Evolutionary conservation across 2,113 vertebrate species (phyloP), one percentile per base, ranked within the genome.

Genomic region (Nesoenas mayeri): DNA sequence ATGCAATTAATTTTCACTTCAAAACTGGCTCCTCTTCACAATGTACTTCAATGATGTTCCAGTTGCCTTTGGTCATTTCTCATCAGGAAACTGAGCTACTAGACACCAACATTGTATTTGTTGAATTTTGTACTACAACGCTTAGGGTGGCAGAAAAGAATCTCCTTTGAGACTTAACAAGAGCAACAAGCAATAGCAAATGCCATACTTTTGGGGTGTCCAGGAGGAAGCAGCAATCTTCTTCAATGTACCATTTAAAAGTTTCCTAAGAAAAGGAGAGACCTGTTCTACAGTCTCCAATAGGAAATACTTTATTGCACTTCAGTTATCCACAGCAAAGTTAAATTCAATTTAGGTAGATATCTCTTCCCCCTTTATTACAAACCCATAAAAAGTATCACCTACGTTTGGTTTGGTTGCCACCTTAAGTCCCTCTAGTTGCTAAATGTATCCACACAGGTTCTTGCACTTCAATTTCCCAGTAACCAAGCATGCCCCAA

Each of bases 251-350:
- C n/a, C 93, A 92, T 75, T 89, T 80, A 71, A 61, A 71, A 74
- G 31, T 34, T 85, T 92, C 75, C 57, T 18, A 88, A 88, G 72
- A 95, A 96, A 96, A 86, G 42, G 15, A 74, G 51, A 95, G 88
- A 74, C 57, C 36, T 66, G 21, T 44, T 87, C 57, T 61, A 40
- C 66, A 75, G 70, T 10, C 31, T 80, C 32, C 54, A 79, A 25
- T 0, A 56, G 29, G 57, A 75, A 91, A 79, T 44, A 79, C 22
- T 74, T 96, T 82, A 95, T 69, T 90, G 77, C 65, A 64, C 34
- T 44, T 85, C 12, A 50, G 48, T 58, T 66, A 83, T 17, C 75
- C 26, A 83, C 15, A 74, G 60, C 29, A 47, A 91, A 90, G 56
- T 61, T 79, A 51, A 57, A 88, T 71, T 74, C 56, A 80, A 15